A percentile compares a stretch with the other conserved stretches of the same genome.
Conservation (phyloP, 2,113 vertebrate genomes). For the Galbula dea region DNA sequence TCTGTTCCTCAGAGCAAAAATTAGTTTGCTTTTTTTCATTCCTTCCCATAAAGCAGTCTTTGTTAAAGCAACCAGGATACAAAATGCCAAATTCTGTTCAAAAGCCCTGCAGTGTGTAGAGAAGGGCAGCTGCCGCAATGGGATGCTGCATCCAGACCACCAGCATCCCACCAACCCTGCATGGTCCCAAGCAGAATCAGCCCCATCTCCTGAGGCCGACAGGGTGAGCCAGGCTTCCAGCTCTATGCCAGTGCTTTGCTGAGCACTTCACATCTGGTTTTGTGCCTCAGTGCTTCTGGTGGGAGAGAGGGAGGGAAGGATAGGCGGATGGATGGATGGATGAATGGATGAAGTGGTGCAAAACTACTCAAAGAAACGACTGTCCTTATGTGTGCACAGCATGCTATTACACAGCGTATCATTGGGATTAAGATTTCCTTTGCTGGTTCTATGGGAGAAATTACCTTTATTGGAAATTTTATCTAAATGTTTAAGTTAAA, state of each 20-base stretch:
- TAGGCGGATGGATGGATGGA: not conserved
- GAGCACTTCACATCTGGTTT: not conserved
- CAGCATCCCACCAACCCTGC: fast-evolving
- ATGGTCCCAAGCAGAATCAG: not conserved
- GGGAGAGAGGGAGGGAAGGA: not conserved
- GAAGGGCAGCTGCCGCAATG: not conserved
- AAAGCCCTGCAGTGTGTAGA: not conserved
- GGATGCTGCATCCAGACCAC: not conserved
- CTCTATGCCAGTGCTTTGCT: not conserved
- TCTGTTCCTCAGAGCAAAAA: not conserved
- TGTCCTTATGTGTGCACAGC: not conserved
- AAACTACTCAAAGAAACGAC: not conserved
- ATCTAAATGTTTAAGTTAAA: not conserved
- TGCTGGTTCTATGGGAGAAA: not conserved
- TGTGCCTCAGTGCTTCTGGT: not conserved
- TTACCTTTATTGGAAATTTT: not conserved
- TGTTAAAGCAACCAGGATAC: not conserved
- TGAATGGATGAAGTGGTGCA: not conserved
- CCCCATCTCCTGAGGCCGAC: not conserved
- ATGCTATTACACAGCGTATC: not conserved
- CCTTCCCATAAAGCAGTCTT: not conserved
- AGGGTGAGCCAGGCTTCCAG: not conserved
- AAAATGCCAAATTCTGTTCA: not conserved
- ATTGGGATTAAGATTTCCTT: not conserved
- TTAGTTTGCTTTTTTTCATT: not conserved